These are phyloP conservation scores for Stylophora pistillata DNA, from an alignment of 64 coral and sea anemone species.

Conservation along the genomic window DNA sequence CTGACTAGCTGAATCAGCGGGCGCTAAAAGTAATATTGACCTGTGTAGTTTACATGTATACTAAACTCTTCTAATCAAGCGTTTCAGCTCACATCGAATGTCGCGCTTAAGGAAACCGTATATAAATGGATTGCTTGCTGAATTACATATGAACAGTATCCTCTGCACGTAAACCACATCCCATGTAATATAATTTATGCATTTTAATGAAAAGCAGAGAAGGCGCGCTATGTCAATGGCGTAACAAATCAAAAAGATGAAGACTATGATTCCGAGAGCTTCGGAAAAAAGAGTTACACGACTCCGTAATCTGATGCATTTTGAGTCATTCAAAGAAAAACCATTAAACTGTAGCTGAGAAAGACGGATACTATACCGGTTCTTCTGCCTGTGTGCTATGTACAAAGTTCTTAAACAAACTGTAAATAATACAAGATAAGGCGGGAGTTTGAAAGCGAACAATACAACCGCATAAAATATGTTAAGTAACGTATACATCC, in stretches of 20 bases:
- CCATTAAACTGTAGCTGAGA: not conserved
- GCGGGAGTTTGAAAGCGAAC: not conserved
- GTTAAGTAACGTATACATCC: not conserved
- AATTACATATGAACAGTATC: slow-evolving; percentile 3
- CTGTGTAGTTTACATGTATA: no score
- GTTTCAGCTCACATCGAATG: slow-evolving; percentile 19
- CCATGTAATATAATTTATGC: not conserved
- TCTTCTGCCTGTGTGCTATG: not conserved
- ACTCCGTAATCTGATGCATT: not conserved
- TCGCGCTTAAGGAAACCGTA: slow-evolving; percentile 49
- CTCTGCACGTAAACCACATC: not conserved
- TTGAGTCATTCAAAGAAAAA: not conserved
- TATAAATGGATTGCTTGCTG: slow-evolving; percentile 43
- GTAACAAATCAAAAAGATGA: not conserved
- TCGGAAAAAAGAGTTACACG: not conserved
- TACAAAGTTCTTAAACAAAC: not conserved
- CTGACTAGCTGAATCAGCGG: no score
- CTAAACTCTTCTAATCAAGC: not conserved
- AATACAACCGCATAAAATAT: not conserved
- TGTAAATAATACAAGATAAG: not conserved
- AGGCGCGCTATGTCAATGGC: not conserved
- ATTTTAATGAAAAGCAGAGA: not conserved
- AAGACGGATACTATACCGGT: not conserved
- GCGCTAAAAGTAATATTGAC: no score
- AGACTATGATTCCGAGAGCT: not conserved